A percentile compares a stretch with the other conserved stretches of the same genome.
These are phyloP conservation scores for Ferdinandea cuprea DNA, from an alignment of 2,888 invertebrate species.

Conservation along the genomic window DNA sequence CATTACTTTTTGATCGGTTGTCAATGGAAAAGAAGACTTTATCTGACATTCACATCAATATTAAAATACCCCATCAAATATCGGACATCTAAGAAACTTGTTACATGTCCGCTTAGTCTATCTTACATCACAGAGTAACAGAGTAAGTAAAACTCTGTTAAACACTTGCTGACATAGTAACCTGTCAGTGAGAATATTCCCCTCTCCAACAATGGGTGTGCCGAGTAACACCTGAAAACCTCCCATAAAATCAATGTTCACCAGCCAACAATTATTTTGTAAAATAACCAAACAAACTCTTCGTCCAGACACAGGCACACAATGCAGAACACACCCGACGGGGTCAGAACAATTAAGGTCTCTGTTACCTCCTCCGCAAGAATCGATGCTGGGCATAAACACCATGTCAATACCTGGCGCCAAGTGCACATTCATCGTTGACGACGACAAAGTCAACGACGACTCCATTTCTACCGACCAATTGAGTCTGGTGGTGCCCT, in stretches of 20 bases:
- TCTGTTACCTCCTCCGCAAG: constrained; percentile 64
- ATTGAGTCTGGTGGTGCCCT: constrained; percentile 52
- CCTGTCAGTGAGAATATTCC: constrained; percentile 66
- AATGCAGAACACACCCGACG: constrained; percentile 35
- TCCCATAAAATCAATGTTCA: constrained; percentile 33
- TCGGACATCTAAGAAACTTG: neutral
- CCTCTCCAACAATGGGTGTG: constrained; percentile 66
- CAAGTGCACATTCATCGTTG: constrained; percentile 65
- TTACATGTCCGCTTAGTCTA: constrained; percentile 35
- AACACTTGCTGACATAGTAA: constrained; percentile 72
- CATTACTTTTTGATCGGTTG: too few species aligned
- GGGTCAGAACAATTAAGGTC: constrained; percentile 72
- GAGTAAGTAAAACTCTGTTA: constrained; percentile 55
- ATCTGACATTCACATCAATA: too few species aligned
- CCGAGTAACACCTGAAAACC: constrained; percentile 59
- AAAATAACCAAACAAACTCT: constrained; percentile 20
- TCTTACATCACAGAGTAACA: constrained; percentile 51
- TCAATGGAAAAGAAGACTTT: too few species aligned
- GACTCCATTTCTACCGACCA: constrained; percentile 46
- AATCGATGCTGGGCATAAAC: constrained; percentile 48
- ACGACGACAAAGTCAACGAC: constrained; percentile 35
- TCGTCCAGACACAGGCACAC: constrained; percentile 38
- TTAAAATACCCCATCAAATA: too few species aligned
- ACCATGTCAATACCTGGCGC: constrained; percentile 69
- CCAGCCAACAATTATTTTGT: constrained; percentile 26